phyloP scores from a whole-genome alignment of 1,140 invertebrate species.

The Diachasmimorpha longicaudata region DNA sequence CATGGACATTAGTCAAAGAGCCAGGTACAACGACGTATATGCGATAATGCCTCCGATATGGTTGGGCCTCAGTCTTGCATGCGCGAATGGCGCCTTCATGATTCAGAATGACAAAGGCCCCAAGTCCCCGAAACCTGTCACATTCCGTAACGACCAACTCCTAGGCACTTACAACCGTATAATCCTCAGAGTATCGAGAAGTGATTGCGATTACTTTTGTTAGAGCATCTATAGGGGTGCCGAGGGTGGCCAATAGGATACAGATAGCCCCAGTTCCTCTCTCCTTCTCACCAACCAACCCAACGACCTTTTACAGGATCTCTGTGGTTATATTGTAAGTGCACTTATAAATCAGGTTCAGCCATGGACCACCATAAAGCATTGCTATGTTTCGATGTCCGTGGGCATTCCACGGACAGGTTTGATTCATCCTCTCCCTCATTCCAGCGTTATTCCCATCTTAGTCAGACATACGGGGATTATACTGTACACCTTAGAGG shows the following conservation, averaged over 20 bases:
- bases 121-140: not conserved
- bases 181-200: not conserved
- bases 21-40: slow-evolving; percentile 53
- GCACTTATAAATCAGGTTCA: slow-evolving; percentile 65
- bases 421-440: slow-evolving; percentile 58
- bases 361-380: slow-evolving; percentile 64
- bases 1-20: slow-evolving; percentile 62
- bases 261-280: slow-evolving; percentile 25
- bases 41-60: slow-evolving; percentile 62
- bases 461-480: not conserved
- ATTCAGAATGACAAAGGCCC: not conserved
- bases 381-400: slow-evolving; percentile 65
- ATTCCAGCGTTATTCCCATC: slow-evolving; percentile 13
- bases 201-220: slow-evolving; percentile 4
- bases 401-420: slow-evolving; percentile 61
- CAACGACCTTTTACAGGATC: slow-evolving; percentile 16
- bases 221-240: not conserved
- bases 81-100: slow-evolving; percentile 8
- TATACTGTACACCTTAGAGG: slow-evolving; percentile 43
- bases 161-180: not conserved
- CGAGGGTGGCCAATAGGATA: slow-evolving; percentile 35
- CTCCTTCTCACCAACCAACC: slow-evolving; percentile 23
- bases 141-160: not conserved
- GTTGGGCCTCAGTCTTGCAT: slow-evolving; percentile 36
- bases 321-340: slow-evolving; percentile 50